Conservation (phyloP, 2,797 vertebrate species). For the Fistularia commersonii region DNA sequence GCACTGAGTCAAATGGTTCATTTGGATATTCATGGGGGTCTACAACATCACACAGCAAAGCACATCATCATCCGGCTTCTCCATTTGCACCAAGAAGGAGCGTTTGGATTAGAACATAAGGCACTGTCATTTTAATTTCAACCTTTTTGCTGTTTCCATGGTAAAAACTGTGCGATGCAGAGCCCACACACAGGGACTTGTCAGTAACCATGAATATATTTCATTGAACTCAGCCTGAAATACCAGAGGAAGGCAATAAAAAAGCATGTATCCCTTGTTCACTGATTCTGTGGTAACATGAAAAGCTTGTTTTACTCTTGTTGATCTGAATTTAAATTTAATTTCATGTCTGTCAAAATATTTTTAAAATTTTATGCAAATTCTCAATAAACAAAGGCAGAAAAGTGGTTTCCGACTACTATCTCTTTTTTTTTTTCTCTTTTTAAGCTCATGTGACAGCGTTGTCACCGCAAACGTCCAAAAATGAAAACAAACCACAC, state of each 20-base stretch:
- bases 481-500: constrained; percentile 14
- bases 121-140: constrained; percentile 59
- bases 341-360: constrained; percentile 21
- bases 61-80: constrained; percentile 19
- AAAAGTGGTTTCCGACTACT: constrained; percentile 8
- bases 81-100: constrained; percentile 33
- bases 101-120: constrained; percentile 50
- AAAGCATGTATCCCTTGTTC: constrained; percentile 2
- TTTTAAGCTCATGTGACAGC: constrained; percentile 24
- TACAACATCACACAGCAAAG: constrained; percentile 15
- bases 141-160: constrained; percentile 66
- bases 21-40: constrained; percentile 13
- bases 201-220: constrained; percentile 58
- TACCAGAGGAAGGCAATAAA: constrained; percentile 14
- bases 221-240: constrained; percentile 39
- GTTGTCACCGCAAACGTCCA: constrained; percentile 4
- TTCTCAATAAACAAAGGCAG: neutral
- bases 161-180: constrained; percentile 54
- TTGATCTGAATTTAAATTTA: constrained; percentile 28
- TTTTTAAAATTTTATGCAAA: constrained; percentile 13
- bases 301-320: constrained; percentile 22
- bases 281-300: constrained; percentile 7
- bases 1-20: constrained; percentile 30
- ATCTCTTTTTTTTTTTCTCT: neutral
- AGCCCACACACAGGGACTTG: constrained; percentile 50